These are phyloP conservation scores for Aphis gossypii DNA, from an alignment of 1,140 invertebrate species.

Conservation along the genomic window DNA sequence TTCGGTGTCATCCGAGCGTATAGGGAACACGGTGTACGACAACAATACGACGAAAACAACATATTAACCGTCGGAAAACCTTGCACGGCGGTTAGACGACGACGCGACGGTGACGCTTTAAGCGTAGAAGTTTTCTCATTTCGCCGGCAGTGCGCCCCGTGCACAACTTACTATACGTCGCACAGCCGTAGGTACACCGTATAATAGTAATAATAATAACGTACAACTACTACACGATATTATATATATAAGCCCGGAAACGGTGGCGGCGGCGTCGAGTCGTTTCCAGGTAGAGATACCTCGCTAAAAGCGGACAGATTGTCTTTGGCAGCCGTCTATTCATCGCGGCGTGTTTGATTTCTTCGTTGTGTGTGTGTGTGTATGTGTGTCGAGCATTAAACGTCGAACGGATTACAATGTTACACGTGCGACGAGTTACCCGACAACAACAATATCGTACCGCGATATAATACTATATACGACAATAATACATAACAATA, in stretches of 20 bases:
- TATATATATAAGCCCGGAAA: not conserved
- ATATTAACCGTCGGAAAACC: not conserved
- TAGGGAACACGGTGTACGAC: not conserved
- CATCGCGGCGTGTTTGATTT: no score
- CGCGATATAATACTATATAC: no score
- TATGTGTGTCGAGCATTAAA: no score
- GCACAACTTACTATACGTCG: not conserved
- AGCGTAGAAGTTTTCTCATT: slow-evolving; percentile 33
- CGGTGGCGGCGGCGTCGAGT: not conserved
- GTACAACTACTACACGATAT: not conserved
- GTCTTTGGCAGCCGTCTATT: no score
- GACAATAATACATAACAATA: no score
- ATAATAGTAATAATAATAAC: no score
- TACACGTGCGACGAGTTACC: no score
- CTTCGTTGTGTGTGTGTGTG: no score
- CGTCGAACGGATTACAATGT: no score
- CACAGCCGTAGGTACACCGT: not conserved
- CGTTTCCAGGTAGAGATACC: not conserved
- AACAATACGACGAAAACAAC: not conserved
- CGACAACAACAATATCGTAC: no score
- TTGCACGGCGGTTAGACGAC: not conserved
- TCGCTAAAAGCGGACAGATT: no score
- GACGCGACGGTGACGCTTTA: not conserved
- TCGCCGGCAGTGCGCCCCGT: not conserved
- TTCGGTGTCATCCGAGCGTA: not conserved